Evolutionary conservation across 2,113 vertebrate genomes (phyloP), one percentile per base, ranked within the genome.

Genomic region (Pollachius pollachius): DNA sequence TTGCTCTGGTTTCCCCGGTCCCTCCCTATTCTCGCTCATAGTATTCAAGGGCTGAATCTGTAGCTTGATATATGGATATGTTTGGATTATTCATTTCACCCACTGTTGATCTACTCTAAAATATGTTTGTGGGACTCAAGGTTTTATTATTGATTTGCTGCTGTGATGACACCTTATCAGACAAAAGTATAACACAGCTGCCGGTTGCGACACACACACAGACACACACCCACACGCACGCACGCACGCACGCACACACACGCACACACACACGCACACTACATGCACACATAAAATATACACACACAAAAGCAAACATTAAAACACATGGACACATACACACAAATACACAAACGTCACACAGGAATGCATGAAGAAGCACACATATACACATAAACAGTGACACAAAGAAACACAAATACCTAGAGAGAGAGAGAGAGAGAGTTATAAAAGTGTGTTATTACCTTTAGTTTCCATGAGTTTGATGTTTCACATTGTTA

Each of bases 401-500:
- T 34, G 56, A 56, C 68, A 27, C 37, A 59, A 54, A 52, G 25
- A 62, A 60, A 60, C 60, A 23, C 56, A 25, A 9, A 63, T 41
- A 15, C 41, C 54, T 34, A 11, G 64, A 21, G 68, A 57, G n/a
- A 64, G 61, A 63, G 62, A 17, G 65, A 15, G 62, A 4, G 19
- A 11, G 8, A 60, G 52, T 1, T 19, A 21, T 58, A 58, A 52
- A 58, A 25, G 15, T 17, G 8, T 64, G 52, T 1, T 19, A 21
- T 58, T 62, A 54, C 48, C n/a, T 66, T 64, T 66, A 60, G 37
- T 74, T 73, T 78, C 73, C 73, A 71, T 79, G 69, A 74, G 69
- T 78, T 81, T 76, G 73, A 78, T 74, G 76, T 75, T 52, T 3
- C 78, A 71, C 25, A 17, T 73, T 73, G 70, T 74, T 64, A 54